phyloP scores from a whole-genome alignment of 1,140 invertebrate genomes.

The Atta texana region DNA sequence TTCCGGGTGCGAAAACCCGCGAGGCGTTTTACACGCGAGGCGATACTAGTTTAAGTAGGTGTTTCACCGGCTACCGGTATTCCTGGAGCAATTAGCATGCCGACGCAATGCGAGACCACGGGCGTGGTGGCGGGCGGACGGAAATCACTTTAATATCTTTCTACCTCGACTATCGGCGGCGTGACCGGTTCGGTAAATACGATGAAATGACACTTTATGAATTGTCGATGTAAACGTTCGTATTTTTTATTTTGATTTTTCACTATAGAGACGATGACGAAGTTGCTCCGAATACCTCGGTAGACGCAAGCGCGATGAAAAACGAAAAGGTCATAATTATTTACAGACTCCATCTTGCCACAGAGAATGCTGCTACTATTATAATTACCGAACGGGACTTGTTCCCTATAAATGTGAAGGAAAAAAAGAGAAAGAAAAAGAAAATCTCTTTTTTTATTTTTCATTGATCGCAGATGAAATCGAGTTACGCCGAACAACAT shows the following conservation, averaged over 20 bases:
- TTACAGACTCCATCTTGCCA: slow-evolving; percentile 25
- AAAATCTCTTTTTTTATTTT: slow-evolving; percentile 10
- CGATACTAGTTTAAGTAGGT: slow-evolving; percentile 73
- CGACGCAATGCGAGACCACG: slow-evolving; percentile 6
- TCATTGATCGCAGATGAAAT: slow-evolving; percentile 23
- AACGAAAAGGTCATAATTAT: slow-evolving; percentile 53
- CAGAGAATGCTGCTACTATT: slow-evolving; percentile 47
- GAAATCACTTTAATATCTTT: slow-evolving; percentile 72
- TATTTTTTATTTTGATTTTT: slow-evolving; percentile 40
- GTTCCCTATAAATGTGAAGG: slow-evolving; percentile 49
- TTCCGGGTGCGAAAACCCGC: slow-evolving; percentile 41
- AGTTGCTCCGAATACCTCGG: neutral
- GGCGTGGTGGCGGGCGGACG: neutral
- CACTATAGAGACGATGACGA: neutral
- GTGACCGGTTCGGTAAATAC: slow-evolving; percentile 69
- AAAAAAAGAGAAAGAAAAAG: neutral
- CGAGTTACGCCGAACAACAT: slow-evolving; percentile 19
- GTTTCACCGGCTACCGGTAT: slow-evolving; percentile 70
- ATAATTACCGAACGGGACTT: slow-evolving; percentile 41
- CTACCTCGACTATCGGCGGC: slow-evolving; percentile 29
- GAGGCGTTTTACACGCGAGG: slow-evolving; percentile 51
- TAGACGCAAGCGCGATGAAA: slow-evolving; percentile 38
- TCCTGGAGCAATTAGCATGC: slow-evolving; percentile 73
- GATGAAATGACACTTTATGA: slow-evolving; percentile 63
- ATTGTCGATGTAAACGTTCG: slow-evolving; percentile 52